Base-by-base conservation (phyloP, 2,113 vertebrate species). In the Anoura caudifer region DNA sequence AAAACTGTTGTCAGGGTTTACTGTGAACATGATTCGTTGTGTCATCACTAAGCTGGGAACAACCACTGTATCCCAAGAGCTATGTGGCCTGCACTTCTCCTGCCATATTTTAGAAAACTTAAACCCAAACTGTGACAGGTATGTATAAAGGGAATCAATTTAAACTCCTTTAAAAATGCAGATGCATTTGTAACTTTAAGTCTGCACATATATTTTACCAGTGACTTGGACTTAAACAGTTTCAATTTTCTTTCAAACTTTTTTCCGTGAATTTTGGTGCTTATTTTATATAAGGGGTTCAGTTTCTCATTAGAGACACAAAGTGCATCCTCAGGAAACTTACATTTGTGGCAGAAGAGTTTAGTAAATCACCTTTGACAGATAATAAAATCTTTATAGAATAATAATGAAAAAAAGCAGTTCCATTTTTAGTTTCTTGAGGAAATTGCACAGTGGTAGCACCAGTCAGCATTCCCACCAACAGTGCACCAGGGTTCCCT, bases 111-210 rank as follows among this genome's bases (percentile, higher is more conserved):
- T 93, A 97, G 16, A 81, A 91, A 67, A 0, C 0, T 87, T 90
- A 87, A 45, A 17, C 75, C 54, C 52, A 83, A 97, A 97, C 45
- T 95, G 9, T 87, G 43, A 59, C 45, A 95, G 69, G 79, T 91
- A 96, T 94, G 38, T 63, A 94, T 97, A 97, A 16, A 75, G 19
- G 10, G 52, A 59, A 97, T 47, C 65, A 2, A 97, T 97, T 95
- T 92, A 50, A 97, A 38, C 36, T 95, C 43, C 3, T n/a, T 97
- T 95, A 97, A 96, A 96, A 96, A 97, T 98, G 97, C 85, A 96
- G 97, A 98, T 96, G 24, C 69, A 96, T 96, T 97, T 87, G 96
- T 97, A 95, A 94, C 63, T 88, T 94, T 70, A 97, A 96, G 80
- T 97, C 61, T 86, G 73, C 50, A 90, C 63, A 95, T 93, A 97